phyloP scores from a whole-genome alignment of 1,140 invertebrate species.

The Lasaia peninsularis region DNA sequence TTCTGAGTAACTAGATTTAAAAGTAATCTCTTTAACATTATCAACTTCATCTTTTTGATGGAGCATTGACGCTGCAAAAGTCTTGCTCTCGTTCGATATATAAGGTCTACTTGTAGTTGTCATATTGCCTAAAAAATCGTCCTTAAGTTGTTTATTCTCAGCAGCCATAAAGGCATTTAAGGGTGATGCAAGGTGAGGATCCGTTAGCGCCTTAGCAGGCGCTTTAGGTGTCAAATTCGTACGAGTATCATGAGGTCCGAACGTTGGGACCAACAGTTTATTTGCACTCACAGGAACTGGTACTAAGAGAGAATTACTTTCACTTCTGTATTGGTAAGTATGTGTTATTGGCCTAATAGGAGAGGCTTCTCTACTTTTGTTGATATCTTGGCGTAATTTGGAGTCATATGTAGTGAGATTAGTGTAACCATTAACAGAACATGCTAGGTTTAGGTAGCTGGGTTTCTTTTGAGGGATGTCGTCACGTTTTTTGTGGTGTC shows the following conservation, averaged over 20 bases:
- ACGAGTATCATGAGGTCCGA: conserved; percentile 67
- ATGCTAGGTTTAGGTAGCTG: conserved; percentile 91
- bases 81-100: conserved; percentile 61
- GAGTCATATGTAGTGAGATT: conserved; percentile 90
- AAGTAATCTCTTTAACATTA: conserved; percentile 56
- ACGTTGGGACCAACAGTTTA: conserved; percentile 66
- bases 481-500: conserved; percentile 60
- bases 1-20: conserved; percentile 73
- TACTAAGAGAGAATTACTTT: conserved; percentile 76
- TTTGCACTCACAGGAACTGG: conserved; percentile 73
- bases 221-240: conserved; percentile 67
- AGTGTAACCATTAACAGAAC: conserved; percentile 93
- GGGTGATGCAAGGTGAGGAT: conserved; percentile 59
- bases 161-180: conserved; percentile 67
- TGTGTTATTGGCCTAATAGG: conserved; percentile 79
- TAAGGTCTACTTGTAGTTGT: conserved; percentile 59
- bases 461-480: conserved; percentile 77
- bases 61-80: conserved; percentile 61
- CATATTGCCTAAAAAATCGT: conserved; percentile 69
- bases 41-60: conserved; percentile 65
- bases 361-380: conserved; percentile 82
- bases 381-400: conserved; percentile 83
- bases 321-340: conserved; percentile 78
- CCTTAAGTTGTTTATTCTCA: conserved; percentile 67
- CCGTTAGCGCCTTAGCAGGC: conserved; percentile 71